These are phyloP conservation scores for Prionace glauca DNA, from an alignment of 2,797 vertebrate genomes.

Conservation along the genomic window DNA sequence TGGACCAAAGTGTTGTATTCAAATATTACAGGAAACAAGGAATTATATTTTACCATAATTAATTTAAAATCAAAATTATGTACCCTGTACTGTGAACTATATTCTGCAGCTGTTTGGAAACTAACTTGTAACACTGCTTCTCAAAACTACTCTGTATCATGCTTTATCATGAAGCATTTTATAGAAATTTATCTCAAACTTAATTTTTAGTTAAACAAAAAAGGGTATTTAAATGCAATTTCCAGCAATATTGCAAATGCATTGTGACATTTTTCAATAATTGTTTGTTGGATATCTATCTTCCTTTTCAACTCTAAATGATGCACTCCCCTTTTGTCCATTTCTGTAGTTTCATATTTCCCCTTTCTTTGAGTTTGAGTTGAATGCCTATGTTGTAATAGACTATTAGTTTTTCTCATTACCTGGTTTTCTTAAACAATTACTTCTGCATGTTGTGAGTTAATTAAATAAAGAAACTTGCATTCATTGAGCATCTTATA, in stretches of 20 bases:
- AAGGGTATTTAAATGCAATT: background rate
- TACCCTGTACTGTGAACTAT: background rate
- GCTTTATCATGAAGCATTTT: background rate
- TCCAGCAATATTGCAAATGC: background rate
- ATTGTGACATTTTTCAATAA: background rate
- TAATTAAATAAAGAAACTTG: background rate
- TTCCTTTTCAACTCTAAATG: background rate
- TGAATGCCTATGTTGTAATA: background rate
- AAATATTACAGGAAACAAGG: background rate
- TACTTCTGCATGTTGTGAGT: background rate
- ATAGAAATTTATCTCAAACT: background rate
- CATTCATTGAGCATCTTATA: background rate
- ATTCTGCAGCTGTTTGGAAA: background rate
- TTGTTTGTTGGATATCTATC: background rate
- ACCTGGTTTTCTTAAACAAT: background rate
- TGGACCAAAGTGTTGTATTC: background rate
- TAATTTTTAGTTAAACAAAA: background rate
- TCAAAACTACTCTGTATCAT: background rate
- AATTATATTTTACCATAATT: conserved; percentile 8
- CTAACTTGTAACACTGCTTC: background rate
- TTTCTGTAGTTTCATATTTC: no score
- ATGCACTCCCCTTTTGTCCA: background rate
- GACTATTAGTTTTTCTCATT: background rate
- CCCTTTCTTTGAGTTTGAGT: background rate
- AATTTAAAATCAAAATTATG: background rate